Conservation (phyloP, 2,888 invertebrate species). For the Artemia sinica region DNA sequence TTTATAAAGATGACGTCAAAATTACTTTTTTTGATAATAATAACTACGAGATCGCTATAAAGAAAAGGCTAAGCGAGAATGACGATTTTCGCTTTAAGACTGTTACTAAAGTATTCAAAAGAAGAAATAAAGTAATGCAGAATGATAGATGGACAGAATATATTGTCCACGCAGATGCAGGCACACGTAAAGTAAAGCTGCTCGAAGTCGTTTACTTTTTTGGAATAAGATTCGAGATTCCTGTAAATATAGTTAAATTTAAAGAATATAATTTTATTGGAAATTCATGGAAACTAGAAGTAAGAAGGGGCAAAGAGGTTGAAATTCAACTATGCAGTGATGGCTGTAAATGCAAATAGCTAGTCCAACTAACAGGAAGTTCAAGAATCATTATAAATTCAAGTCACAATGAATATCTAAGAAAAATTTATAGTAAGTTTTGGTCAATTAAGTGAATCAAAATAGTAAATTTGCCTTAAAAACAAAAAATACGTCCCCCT, state of each 20-base stretch:
- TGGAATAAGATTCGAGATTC: not conserved
- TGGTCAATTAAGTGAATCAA: too few species aligned
- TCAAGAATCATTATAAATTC: too few species aligned
- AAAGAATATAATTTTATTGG: not conserved
- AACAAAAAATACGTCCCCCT: too few species aligned
- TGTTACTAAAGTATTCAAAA: constrained; percentile 2
- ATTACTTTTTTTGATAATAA: not conserved
- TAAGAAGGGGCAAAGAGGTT: not conserved
- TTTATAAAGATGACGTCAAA: constrained; percentile 1
- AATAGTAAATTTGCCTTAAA: too few species aligned
- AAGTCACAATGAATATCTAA: too few species aligned
- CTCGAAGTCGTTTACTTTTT: not conserved
- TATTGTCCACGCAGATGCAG: not conserved
- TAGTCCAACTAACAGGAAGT: too few species aligned
- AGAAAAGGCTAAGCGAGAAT: not conserved
- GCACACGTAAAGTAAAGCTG: not conserved
- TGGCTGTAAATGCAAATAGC: not conserved
- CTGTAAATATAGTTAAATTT: not conserved
- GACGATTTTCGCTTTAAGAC: not conserved
- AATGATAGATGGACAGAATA: constrained; percentile 1
- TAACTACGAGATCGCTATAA: not conserved
- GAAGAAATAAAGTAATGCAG: not conserved
- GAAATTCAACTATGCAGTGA: not conserved
- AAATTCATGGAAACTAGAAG: not conserved
- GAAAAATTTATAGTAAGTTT: too few species aligned